A percentile compares a stretch with the other conserved stretches of the same genome.
These are phyloP conservation scores for Grapholita molesta DNA, from an alignment of 1,140 invertebrate genomes.

Conservation along the genomic window DNA sequence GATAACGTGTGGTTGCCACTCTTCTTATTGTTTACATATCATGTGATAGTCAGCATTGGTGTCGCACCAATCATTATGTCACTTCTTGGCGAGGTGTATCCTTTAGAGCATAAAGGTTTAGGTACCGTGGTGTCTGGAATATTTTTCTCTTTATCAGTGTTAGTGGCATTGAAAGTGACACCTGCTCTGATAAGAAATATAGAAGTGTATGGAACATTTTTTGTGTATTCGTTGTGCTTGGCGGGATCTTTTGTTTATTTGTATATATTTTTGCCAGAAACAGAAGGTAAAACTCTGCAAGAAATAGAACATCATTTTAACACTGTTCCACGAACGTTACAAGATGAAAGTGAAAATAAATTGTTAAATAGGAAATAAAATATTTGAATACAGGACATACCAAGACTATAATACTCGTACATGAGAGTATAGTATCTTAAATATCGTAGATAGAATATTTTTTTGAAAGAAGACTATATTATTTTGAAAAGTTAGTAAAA, in stretches of 20 bases:
- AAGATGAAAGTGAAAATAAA: background rate
- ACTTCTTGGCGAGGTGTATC: background rate
- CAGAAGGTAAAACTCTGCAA: slow-evolving; percentile 1
- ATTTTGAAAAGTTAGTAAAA: no score
- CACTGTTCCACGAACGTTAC: background rate
- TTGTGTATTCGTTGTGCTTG: background rate
- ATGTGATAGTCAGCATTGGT: background rate
- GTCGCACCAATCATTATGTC: background rate
- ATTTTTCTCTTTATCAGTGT: background rate
- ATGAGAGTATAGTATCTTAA: no score
- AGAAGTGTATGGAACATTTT: background rate
- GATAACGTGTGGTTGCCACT: background rate
- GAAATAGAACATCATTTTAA: slow-evolving; percentile 14
- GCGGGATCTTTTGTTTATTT: background rate
- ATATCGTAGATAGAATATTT: no score
- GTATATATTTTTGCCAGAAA: background rate
- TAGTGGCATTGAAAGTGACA: background rate
- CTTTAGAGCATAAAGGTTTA: slow-evolving; percentile 3
- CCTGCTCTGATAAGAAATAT: background rate
- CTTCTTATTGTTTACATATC: background rate
- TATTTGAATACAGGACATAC: no score
- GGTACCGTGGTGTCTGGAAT: background rate
- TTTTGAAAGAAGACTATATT: no score
- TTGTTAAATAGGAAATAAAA: background rate
- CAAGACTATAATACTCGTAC: no score